Conservation (phyloP, 2,797 vertebrate genomes). For the Crocodylus rhombifer region DNA sequence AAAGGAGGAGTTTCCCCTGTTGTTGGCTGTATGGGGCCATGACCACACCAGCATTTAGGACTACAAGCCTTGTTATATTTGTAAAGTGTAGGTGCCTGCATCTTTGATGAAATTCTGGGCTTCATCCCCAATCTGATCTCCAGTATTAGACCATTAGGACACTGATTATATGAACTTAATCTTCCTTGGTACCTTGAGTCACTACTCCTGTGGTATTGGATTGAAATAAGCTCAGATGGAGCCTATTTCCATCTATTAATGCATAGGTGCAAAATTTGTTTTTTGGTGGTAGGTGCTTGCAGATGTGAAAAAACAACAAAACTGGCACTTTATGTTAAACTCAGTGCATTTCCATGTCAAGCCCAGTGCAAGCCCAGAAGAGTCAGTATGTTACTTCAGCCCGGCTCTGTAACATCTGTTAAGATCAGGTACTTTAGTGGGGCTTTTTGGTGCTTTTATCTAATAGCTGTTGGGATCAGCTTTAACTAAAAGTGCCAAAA, state of each 20-base stretch:
- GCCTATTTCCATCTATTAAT: background rate
- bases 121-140: background rate
- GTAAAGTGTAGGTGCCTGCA: slow-evolving; percentile 41
- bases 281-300: too few relatives aligned
- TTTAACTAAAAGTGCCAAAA: too few relatives aligned
- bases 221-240: background rate
- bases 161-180: fast-evolving
- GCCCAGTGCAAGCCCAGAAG: too few relatives aligned
- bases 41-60: slow-evolving; percentile 13
- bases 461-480: too few relatives aligned
- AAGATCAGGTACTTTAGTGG: too few relatives aligned
- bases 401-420: too few relatives aligned
- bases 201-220: background rate
- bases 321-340: too few relatives aligned
- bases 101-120: background rate
- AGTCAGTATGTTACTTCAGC: too few relatives aligned
- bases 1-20: background rate
- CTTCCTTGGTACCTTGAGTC: background rate
- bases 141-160: background rate
- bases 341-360: too few relatives aligned
- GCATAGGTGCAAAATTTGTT: too few relatives aligned
- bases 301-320: too few relatives aligned
- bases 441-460: too few relatives aligned
- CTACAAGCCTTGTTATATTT: slow-evolving; percentile 13
- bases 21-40: background rate